Evolutionary conservation across 2,888 invertebrate genomes (phyloP), one percentile per base, ranked within the genome.

Genomic region (Catocala nupta): DNA sequence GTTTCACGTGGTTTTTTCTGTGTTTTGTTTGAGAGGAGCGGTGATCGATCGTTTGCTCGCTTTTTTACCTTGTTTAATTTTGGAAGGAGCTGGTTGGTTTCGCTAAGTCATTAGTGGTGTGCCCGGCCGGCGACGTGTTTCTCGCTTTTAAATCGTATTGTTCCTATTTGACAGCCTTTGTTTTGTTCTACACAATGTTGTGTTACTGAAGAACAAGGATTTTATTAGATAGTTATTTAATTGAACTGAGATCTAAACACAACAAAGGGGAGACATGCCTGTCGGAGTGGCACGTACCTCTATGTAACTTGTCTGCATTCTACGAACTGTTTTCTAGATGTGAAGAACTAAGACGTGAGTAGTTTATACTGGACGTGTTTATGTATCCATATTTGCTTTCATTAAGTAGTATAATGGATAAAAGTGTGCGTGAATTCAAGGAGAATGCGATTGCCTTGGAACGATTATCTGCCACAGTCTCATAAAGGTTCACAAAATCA

Each of bases 21-120:
- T 86, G 89, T 93, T 93, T 91, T 91, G 90, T 93, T 90, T 90
- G 91, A 84, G 83, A 79, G 82, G 81, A 80, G 83, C 80, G 83
- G 89, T 93, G 93, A 93, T 93, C 92, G 93, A 93, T 93, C 89
- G 93, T 90, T 91, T 87, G 88, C 83, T 82, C 86, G 88, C 84
- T 91, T 93, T 93, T 93, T 93, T 92, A 89, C 79, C 85, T 90
- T 90, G 90, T 93, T 93, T 91, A 90, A 92, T 92, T 92, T 93
- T 87, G 87, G 88, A 88, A 90, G 89, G 88, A 90, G 88, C 86
- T 83, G 81, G 83, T 59, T 80, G 84, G 88, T 93, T 93, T 93
- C 90, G 93, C 93, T 75, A 93, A 88, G 93, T 93, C 93, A 93
- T 93, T 92, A 92, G 91, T 85, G 78, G 82, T 78, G 81, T 77